Evolutionary conservation across 2,888 invertebrate species (phyloP), one percentile per base, ranked within the genome.

Genomic region (Gymnoscelis rufifasciata): DNA sequence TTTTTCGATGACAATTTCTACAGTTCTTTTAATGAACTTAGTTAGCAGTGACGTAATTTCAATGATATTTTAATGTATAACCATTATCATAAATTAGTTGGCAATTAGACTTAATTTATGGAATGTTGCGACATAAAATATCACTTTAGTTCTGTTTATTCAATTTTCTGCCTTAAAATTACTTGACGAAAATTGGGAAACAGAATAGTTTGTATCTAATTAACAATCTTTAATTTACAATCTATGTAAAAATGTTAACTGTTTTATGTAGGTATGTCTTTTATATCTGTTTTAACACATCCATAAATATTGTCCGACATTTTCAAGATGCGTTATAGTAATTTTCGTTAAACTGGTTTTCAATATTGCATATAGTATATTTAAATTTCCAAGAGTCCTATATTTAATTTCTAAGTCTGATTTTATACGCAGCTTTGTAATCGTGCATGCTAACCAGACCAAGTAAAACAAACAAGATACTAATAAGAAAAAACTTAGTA

Each of bases 11-110:
- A 10, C 13, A 38, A 40, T 43, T 44, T 44, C 41, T 44, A 42
- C 35, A 51, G 36, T 40, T 54, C 39, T 47, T 40, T n/a, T 57
- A 52, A 56, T 55, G 43, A 47, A 52, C 47, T 49, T 47, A 46
- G 31, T 35, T 38, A 47, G 19, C 51, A 60, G 63, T 77, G 76
- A 78, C 78, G 76, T 73, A 70, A 66, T 65, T 64, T 65, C 65
- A 73, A 69, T 70, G 69, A 72, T 74, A 77, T 79, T 76, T 77
- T 78, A 78, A 79, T 78, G 70, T 74, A 56, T 64, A 58, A 64
- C 70, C 70, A 81, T 83, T 81, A 81, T 64, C 78, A 78, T 83
- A 78, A 77, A 81, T 81, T 79, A 76, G 67, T 72, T 64, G 68
- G 65, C 68, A 78, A 78, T 81, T 78, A 74, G 69, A 67, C 57